Base-by-base conservation (phyloP, 1,140 invertebrate species). In the Caerostris darwini region DNA sequence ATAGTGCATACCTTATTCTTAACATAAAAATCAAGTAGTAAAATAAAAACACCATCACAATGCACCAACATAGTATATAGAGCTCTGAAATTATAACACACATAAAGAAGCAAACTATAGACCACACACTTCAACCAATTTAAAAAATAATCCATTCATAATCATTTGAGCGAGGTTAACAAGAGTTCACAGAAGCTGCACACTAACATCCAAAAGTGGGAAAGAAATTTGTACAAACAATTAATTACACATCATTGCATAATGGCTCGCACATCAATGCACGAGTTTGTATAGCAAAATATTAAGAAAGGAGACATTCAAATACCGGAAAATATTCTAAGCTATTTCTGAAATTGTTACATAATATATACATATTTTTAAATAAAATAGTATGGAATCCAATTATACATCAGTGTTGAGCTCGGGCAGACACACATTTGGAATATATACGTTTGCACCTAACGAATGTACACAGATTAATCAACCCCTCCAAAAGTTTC, bases 401-500 rank as follows among this genome's bases (percentile, higher is more conserved):
- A 88, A 71, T 88, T 82, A 61, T 94, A 91, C 69, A 88, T 61
- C 86, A 94, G 64, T 81, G 50, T 94, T 94, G 92, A 94, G 92
- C 92, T 93, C 58, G 61, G 59, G 82, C 69, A 88, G 86, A 86
- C 92, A 94, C 85, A 88, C 85, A 61, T 81, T 94, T 94, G 85
- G 83, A 87, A 87, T 88, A 77, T 53, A 14, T 58, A 77, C 14
- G n/a, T 59, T 88, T 90, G 88, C 88, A 90, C 64, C 67, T 67
- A 53, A 59, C 57, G 50, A n/a, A 67, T 81, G 19, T 85, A 89
- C 61, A 56, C n/a, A 17, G 7, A 92, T 97, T 98, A 99, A 97
- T 99, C 99, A 94, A 99, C 99, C 94, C 99, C 99, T 95, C 99
- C 98, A 96, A 99, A 99, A 91, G 99, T 99, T 97, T 99, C 99